Evolutionary conservation across 2,888 invertebrate genomes (phyloP).

Genomic region (Conchocele bisecta): DNA sequence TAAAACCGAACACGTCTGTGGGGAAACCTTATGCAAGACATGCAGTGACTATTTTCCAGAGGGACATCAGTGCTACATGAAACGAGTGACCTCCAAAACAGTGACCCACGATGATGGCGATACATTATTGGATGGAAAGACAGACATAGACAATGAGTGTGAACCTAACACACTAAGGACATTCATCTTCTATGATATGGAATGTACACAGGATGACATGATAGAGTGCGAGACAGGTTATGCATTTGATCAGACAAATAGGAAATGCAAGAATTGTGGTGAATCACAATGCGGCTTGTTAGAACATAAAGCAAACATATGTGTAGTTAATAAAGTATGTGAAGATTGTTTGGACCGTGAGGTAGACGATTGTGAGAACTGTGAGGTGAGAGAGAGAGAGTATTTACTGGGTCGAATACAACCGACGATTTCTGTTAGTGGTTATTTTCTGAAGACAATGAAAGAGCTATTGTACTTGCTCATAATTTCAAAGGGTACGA

Average conservation of each 20-base stretch:
- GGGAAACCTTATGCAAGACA: constrained; percentile 20
- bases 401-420: constrained; percentile 31
- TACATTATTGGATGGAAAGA: no score
- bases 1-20: constrained; percentile 12
- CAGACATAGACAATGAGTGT: no score
- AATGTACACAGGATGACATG: constrained; percentile 29
- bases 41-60: constrained; percentile 19
- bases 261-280: constrained; percentile 40
- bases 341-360: constrained; percentile 19
- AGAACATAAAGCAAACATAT: constrained; percentile 43
- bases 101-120: background rate
- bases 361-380: constrained; percentile 18
- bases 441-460: constrained; percentile 51
- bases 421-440: constrained; percentile 38
- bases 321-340: constrained; percentile 51
- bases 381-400: constrained; percentile 39
- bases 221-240: constrained; percentile 30
- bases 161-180: no score
- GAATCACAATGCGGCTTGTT: constrained; percentile 41
- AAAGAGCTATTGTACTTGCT: no score
- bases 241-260: background rate
- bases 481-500: constrained; percentile 49
- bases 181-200: constrained; percentile 42
- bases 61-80: constrained; percentile 32
- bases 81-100: background rate